Conservation (phyloP, 1,140 invertebrate species). For the Drosophila pectinifera region DNA sequence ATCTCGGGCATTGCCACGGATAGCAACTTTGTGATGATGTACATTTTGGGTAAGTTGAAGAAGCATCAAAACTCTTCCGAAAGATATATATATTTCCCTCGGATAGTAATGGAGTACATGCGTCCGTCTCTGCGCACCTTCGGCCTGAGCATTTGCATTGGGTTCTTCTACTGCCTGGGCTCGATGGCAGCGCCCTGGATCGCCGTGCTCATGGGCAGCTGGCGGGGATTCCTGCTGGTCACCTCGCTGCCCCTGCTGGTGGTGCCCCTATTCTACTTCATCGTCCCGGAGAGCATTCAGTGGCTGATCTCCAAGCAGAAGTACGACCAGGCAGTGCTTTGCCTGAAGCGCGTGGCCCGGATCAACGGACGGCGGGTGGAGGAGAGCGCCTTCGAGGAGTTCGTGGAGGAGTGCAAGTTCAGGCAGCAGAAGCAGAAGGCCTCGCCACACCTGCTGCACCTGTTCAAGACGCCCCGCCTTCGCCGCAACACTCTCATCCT, state of each 20-base stretch:
- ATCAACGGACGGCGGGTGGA: constrained; percentile 86
- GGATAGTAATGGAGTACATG: constrained; percentile 87
- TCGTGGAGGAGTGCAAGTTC: constrained; percentile 80
- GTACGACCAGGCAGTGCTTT: constrained; percentile 86
- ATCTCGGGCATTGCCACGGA: constrained; percentile 87
- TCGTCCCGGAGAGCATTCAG: constrained; percentile 87
- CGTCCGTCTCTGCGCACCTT: constrained; percentile 86
- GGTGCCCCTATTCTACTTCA: constrained; percentile 85
- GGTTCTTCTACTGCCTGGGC: constrained; percentile 87
- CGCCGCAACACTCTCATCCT: constrained; percentile 86
- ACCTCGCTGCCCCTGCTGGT: constrained; percentile 85
- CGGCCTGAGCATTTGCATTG: constrained; percentile 87
- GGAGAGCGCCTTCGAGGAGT: constrained; percentile 79
- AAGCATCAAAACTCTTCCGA: too few relatives aligned
- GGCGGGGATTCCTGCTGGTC: constrained; percentile 86
- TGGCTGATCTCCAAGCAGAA: constrained; percentile 87
- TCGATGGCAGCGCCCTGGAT: constrained; percentile 87
- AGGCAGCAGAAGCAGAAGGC: constrained; percentile 55
- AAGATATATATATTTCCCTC: background rate
- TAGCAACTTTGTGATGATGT: constrained; percentile 88
- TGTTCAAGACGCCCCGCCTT: constrained; percentile 85
- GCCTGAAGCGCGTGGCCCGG: constrained; percentile 86
- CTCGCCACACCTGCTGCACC: constrained; percentile 60
- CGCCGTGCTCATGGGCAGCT: constrained; percentile 85
- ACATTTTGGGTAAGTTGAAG: constrained; percentile 86